These are phyloP conservation scores for Drosophila sp. DNA, from an alignment of 1,140 invertebrate species.

Conservation along the genomic window DNA sequence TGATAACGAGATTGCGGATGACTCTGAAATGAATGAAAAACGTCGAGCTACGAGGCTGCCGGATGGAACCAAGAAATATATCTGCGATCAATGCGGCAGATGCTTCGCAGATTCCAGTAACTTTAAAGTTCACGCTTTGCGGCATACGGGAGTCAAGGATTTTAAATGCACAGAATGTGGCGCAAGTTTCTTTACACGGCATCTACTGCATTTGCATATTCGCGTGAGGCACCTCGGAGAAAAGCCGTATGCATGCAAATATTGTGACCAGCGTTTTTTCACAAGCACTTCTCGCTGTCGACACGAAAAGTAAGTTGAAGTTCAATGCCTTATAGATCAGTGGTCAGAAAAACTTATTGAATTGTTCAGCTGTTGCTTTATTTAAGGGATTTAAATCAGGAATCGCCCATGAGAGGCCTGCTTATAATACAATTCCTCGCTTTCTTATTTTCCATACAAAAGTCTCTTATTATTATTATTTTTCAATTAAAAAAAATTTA, in stretches of 20 bases:
- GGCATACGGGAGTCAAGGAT: conserved; percentile 42
- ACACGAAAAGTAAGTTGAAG: conserved; percentile 44
- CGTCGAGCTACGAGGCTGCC: background rate
- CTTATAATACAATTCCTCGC: too few relatives aligned
- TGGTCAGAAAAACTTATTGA: background rate
- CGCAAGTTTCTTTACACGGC: conserved; percentile 19
- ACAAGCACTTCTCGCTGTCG: conserved; percentile 32
- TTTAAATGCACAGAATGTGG: conserved; percentile 39
- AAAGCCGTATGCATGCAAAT: conserved; percentile 40
- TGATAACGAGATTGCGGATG: background rate
- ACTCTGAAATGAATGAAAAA: background rate
- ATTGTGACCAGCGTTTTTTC: conserved; percentile 37
- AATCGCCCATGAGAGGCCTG: too few relatives aligned
- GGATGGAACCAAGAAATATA: background rate
- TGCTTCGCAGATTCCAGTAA: conserved; percentile 37
- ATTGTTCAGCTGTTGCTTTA: background rate
- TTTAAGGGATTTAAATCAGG: too few relatives aligned
- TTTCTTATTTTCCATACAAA: too few relatives aligned
- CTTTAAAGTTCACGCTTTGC: conserved; percentile 36
- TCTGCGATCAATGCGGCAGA: conserved; percentile 43
- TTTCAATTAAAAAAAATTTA: too few relatives aligned
- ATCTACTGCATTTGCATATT: conserved; percentile 40
- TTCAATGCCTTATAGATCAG: background rate
- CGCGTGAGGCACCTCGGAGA: conserved; percentile 48
- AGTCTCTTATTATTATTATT: too few relatives aligned